Percentiles rank a stretch among this genome's conserved stretches.
phyloP scores from a whole-genome alignment of 2,113 vertebrate genomes.

The Macaca nemestrina region DNA sequence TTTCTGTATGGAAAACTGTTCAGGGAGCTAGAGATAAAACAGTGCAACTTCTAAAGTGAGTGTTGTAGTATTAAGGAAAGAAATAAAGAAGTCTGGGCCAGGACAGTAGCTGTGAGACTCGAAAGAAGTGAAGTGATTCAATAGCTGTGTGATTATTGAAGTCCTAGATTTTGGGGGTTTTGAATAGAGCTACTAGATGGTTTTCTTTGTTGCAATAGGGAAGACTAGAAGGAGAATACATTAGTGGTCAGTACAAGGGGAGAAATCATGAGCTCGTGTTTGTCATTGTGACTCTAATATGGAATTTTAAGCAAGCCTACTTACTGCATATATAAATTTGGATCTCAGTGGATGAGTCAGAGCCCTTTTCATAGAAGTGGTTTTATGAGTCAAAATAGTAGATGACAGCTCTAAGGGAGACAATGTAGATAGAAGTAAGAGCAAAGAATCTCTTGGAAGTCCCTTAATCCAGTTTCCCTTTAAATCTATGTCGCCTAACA shows the following conservation, averaged over 20 bases:
- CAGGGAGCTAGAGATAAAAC: not conserved
- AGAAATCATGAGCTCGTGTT: not conserved
- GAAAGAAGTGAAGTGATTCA: not conserved
- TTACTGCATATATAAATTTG: not conserved
- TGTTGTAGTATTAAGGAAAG: not conserved
- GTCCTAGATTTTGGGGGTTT: not conserved
- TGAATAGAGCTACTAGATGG: not conserved
- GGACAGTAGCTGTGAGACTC: not conserved
- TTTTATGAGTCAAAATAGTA: not conserved
- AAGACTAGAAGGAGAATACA: not conserved
- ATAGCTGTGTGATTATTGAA: not conserved
- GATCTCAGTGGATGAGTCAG: not conserved
- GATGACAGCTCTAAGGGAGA: not conserved
- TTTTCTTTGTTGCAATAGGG: not conserved
- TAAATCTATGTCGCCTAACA: not conserved
- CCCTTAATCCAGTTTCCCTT: not conserved
- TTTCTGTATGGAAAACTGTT: not conserved
- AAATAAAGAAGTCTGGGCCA: not conserved
- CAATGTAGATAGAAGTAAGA: not conserved
- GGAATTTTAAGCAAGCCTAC: not conserved
- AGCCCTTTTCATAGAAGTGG: not conserved
- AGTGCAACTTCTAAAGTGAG: not conserved
- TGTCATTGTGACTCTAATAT: not conserved
- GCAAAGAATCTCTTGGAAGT: not conserved
- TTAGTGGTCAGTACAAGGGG: not conserved